phyloP scores from a whole-genome alignment of 2,888 invertebrate species.

The Ichneumon xanthorius region DNA sequence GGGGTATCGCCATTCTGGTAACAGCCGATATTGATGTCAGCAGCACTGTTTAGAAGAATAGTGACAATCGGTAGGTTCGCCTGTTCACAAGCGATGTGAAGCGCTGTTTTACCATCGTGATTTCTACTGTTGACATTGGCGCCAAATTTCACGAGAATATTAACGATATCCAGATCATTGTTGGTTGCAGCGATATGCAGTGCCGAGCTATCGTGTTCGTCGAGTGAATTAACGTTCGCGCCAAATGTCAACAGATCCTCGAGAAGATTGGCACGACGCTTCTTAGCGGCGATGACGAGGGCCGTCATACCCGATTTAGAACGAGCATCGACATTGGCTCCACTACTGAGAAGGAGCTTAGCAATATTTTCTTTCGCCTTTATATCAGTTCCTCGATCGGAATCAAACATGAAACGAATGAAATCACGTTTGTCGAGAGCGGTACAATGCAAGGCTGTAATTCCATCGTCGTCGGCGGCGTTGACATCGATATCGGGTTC shows the following conservation, averaged over 20 bases:
- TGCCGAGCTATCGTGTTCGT: neutral
- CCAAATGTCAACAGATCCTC: neutral
- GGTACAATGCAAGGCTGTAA: constrained; percentile 13
- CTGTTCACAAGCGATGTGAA: constrained; percentile 26
- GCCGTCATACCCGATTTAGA: neutral
- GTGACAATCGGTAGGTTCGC: constrained; percentile 4
- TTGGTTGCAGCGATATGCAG: constrained; percentile 16
- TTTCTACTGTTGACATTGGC: neutral
- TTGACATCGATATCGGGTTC: constrained; percentile 4
- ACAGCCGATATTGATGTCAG: constrained; percentile 21
- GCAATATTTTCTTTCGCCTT: neutral
- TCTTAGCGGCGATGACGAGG: constrained; percentile 3
- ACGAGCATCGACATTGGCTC: neutral
- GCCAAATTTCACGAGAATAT: constrained; percentile 16
- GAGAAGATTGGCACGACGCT: constrained; percentile 4
- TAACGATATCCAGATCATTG: constrained; percentile 7
- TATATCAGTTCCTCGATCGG: neutral
- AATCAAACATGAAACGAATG: neutral
- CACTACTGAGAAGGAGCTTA: neutral
- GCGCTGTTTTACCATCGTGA: constrained; percentile 12
- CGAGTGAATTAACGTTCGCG: neutral
- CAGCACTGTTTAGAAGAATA: neutral
- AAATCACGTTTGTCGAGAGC: constrained; percentile 5
- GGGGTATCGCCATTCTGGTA: neutral
- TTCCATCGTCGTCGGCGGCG: neutral